A percentile compares a stretch with the other conserved stretches of the same genome.
These are phyloP conservation scores for Grammomys surdaster DNA, from an alignment of 2,113 vertebrate species.

Conservation along the genomic window DNA sequence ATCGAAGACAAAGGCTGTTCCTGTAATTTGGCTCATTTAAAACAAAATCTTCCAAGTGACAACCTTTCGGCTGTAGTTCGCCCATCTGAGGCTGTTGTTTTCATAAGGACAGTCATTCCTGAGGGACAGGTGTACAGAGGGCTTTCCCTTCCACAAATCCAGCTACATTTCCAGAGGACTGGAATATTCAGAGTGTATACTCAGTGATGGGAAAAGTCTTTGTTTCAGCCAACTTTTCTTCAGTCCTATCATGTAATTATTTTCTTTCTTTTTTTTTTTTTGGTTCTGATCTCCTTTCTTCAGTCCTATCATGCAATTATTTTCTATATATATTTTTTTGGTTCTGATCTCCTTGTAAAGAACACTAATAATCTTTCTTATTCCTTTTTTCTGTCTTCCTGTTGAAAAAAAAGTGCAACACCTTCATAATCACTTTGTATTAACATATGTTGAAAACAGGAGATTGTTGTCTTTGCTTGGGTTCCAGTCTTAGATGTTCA, in stretches of 20 bases:
- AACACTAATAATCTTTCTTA: neutral
- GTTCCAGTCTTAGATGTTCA: neutral
- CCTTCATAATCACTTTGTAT: constrained; percentile 10
- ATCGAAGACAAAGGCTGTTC: constrained; percentile 78
- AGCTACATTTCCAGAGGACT: neutral
- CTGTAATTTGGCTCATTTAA: constrained; percentile 85
- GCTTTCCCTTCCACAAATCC: neutral
- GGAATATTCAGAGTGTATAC: rapidly evolving
- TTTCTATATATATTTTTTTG: neutral
- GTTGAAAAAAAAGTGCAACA: neutral
- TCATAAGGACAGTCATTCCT: constrained; percentile 56
- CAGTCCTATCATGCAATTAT: neutral
- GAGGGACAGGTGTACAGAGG: neutral
- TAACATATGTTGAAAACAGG: neutral
- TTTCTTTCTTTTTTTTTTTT: neutral
- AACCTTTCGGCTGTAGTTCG: constrained; percentile 82
- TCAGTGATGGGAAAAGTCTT: neutral
- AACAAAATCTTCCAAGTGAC: constrained; percentile 84
- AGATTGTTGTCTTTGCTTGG: neutral
- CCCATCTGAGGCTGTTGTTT: constrained; percentile 56
- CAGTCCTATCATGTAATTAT: neutral
- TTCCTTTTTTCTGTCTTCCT: neutral
- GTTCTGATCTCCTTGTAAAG: neutral
- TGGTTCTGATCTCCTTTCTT: constrained; percentile 60
- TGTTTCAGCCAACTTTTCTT: constrained; percentile 60